These are phyloP conservation scores for Oreochromis aureus DNA, from an alignment of 2,113 vertebrate species.

Conservation along the genomic window DNA sequence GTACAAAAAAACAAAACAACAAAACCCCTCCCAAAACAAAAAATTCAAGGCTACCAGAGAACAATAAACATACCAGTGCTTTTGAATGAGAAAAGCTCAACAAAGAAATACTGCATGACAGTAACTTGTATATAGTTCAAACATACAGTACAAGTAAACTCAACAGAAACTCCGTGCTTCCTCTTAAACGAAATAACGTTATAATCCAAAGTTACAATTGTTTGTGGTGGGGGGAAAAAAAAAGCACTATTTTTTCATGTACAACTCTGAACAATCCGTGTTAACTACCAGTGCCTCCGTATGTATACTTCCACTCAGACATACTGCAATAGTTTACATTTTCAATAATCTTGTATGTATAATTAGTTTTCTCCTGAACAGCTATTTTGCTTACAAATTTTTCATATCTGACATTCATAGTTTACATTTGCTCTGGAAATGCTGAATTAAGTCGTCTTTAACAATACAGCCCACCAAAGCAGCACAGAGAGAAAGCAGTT, in stretches of 20 bases:
- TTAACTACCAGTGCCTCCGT: background rate
- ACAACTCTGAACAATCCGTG: conserved; percentile 18
- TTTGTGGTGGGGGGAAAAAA: background rate
- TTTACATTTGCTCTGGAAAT: conserved; percentile 1
- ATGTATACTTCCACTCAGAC: background rate
- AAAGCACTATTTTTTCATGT: conserved; percentile 1
- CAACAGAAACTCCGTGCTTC: background rate
- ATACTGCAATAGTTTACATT: conserved; percentile 23
- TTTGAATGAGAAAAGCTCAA: conserved; percentile 53
- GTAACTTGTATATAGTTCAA: conserved; percentile 42
- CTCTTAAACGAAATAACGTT: conserved; percentile 15
- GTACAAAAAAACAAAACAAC: conserved; percentile 56
- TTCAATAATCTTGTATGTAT: background rate
- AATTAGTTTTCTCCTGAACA: background rate
- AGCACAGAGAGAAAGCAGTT: conserved; percentile 49
- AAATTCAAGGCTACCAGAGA: conserved; percentile 45
- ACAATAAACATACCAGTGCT: conserved; percentile 17
- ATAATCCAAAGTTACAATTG: conserved; percentile 21
- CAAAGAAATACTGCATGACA: conserved; percentile 60
- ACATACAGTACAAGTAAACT: conserved; percentile 34
- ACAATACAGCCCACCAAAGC: conserved; percentile 26
- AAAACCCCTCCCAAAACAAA: conserved; percentile 19
- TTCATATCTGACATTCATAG: conserved; percentile 20
- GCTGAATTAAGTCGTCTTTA: conserved; percentile 35
- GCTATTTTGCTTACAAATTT: background rate